phyloP scores from a whole-genome alignment of 2,797 vertebrate species.

The Smutsia gigantea region DNA sequence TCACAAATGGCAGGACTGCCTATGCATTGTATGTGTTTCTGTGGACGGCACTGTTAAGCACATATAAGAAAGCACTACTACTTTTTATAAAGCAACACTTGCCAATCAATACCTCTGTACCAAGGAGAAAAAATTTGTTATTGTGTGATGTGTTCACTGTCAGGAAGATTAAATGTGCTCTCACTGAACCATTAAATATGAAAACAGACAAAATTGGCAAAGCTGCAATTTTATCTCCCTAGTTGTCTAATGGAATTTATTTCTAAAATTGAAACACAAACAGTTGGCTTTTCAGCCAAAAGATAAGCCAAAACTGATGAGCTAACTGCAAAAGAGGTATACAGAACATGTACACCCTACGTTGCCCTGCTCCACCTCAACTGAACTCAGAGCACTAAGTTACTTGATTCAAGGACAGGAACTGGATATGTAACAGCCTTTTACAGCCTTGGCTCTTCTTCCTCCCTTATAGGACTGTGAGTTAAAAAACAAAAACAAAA shows the following conservation, averaged over 20 bases:
- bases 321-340: not conserved
- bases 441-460: not conserved
- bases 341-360: not conserved
- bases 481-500: not conserved
- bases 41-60: not conserved
- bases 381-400: not conserved
- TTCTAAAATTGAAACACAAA: not conserved
- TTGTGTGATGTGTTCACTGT: not conserved
- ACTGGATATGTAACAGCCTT: not conserved
- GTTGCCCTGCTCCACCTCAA: not conserved
- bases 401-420: not conserved
- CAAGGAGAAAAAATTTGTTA: not conserved
- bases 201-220: not conserved
- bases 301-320: not conserved
- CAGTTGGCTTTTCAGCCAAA: not conserved
- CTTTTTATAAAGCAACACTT: not conserved
- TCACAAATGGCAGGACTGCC: not conserved
- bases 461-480: not conserved
- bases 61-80: not conserved
- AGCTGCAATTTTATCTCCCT: not conserved
- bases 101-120: not conserved
- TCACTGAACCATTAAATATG: not conserved
- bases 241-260: not conserved
- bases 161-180: not conserved
- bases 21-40: not conserved